Base-by-base conservation (phyloP, 2,113 vertebrate species). In the Himantopus leucocephalus region DNA sequence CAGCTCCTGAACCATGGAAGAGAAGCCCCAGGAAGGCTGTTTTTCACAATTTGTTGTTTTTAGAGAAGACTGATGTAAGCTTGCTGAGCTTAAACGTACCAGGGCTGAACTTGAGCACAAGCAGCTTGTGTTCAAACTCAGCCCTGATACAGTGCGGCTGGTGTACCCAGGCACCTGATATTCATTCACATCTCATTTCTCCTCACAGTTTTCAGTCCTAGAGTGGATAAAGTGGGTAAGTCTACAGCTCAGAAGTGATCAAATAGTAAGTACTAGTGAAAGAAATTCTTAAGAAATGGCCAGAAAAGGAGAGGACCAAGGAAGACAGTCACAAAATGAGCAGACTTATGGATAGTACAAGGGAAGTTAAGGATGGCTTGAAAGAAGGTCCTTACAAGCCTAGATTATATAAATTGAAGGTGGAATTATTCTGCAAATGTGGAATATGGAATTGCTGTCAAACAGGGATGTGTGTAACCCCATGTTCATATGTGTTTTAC, bases 61-160 rank as follows among this genome's bases (percentile, higher is more conserved):
- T 45, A 83, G 63, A 53, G 21, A 72, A 71, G 17, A 34, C 26
- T 43, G 22, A 43, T 16, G 2, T 41, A 55, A 63, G 17, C 23
- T 56, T 58, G 7, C 30, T 1, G 2, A 60, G 22, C 4, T 59
- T 43, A 19, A 71, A 12, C 14, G 0, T 41, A 5, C 48, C 48
- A 35, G 47, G 53, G 6, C 8, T 68, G 27, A 53, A 14, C 32
- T 53, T 90, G 55, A 68, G 4, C 41, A 10, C 24, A 71, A 41
- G 30, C 11, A 22, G 20, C 12, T 75, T 83, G 39, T 71, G 17
- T 37, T 55, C 48, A 30, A n/a, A 18, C 6, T 72, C 20, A 16
- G 15, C 30, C 35, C 32, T 35, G 13, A 35, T 27, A 35, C 20
- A 39, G 30, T 63, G 9, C 24, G 84, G 41, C 8, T 64, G 17